A percentile compares a stretch with the other conserved stretches of the same genome.
phyloP scores from a whole-genome alignment of 2,888 invertebrate species.

The Camptogramma bilineatum region DNA sequence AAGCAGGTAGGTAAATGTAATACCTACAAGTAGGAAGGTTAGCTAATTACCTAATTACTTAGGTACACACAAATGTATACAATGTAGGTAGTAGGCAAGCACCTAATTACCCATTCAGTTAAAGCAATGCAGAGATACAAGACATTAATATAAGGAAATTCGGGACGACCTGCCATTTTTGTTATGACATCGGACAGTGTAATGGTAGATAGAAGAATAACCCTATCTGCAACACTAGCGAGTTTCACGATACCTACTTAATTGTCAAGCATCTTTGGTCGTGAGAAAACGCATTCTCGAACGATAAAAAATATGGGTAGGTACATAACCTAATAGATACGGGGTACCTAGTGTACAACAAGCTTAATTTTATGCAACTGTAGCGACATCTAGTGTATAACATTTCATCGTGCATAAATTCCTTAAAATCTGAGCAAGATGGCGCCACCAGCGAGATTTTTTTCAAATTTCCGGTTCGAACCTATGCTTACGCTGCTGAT shows the following conservation, averaged over 20 bases:
- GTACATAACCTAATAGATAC: too few relatives aligned
- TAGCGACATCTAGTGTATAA: slow-evolving; percentile 30
- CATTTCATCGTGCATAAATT: background rate
- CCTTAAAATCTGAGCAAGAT: slow-evolving; percentile 15
- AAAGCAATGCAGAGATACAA: too few relatives aligned
- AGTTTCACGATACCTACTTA: background rate
- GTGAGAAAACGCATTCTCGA: background rate
- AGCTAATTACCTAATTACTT: too few relatives aligned
- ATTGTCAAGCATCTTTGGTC: background rate
- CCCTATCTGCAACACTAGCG: slow-evolving; percentile 13
- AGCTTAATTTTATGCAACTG: slow-evolving; percentile 20
- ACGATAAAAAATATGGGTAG: slow-evolving; percentile 11
- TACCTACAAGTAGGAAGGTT: too few relatives aligned
- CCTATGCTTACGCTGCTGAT: background rate
- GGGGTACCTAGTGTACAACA: slow-evolving; percentile 31
- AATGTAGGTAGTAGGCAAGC: too few relatives aligned
- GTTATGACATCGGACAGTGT: too few relatives aligned
- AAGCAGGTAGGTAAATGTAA: too few relatives aligned
- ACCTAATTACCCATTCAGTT: too few relatives aligned
- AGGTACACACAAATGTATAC: too few relatives aligned
- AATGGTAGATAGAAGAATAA: background rate
- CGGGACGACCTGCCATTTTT: background rate
- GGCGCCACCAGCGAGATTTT: slow-evolving; percentile 15
- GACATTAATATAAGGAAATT: too few relatives aligned
- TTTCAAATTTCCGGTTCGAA: slow-evolving; percentile 5